phyloP scores from a whole-genome alignment of 2,888 invertebrate species.

The Ethmia dodecea region DNA sequence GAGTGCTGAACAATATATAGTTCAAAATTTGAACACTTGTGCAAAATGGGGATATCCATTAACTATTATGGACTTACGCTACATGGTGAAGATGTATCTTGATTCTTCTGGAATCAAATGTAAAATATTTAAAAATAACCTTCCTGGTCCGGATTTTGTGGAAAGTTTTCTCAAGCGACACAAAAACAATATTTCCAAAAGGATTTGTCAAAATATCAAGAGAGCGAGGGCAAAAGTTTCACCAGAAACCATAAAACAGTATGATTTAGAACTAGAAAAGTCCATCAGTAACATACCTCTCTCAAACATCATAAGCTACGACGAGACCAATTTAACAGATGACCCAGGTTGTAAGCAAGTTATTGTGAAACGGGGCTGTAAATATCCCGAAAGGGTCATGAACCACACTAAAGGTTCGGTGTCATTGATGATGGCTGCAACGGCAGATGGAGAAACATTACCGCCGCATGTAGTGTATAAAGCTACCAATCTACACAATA shows the following conservation, averaged over 20 bases:
- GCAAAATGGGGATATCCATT: slow-evolving; percentile 26
- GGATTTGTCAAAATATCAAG: slow-evolving; percentile 23
- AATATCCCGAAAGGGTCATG: slow-evolving; percentile 39
- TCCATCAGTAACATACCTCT: slow-evolving; percentile 17
- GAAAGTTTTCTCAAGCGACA: slow-evolving; percentile 21
- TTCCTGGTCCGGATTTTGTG: slow-evolving; percentile 22
- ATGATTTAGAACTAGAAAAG: slow-evolving; percentile 16
- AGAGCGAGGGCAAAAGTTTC: slow-evolving; percentile 17
- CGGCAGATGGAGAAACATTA: slow-evolving; percentile 36
- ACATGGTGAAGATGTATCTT: slow-evolving; percentile 21
- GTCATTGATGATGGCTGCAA: slow-evolving; percentile 43
- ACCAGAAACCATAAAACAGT: slow-evolving; percentile 16
- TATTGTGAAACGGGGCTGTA: slow-evolving; percentile 27
- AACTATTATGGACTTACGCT: slow-evolving; percentile 16
- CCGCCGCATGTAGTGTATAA: slow-evolving; percentile 53
- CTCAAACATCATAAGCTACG: slow-evolving; percentile 18
- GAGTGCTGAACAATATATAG: slow-evolving; percentile 17
- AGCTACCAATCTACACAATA: slow-evolving; percentile 35
- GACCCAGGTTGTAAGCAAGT: slow-evolving; percentile 22
- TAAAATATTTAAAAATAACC: slow-evolving; percentile 21
- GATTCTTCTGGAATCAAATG: slow-evolving; percentile 14
- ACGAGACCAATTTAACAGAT: slow-evolving; percentile 23
- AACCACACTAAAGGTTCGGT: slow-evolving; percentile 34
- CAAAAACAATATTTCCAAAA: slow-evolving; percentile 14
- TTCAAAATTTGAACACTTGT: slow-evolving; percentile 19